phyloP scores from a whole-genome alignment of 2,888 invertebrate genomes.

The Tetheella fluctuosa region DNA sequence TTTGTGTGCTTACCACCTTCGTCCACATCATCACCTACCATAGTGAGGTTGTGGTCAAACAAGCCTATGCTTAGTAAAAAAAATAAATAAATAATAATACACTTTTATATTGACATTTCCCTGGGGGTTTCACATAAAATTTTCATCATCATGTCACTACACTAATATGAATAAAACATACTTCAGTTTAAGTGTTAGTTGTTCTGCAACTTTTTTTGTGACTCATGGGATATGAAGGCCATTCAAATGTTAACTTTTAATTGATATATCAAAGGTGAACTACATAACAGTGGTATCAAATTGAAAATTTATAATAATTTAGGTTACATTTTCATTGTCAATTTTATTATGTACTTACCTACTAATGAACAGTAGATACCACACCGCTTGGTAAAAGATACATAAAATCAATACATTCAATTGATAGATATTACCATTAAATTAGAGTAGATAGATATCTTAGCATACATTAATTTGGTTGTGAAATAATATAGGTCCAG shows the following conservation, averaged over 20 bases:
- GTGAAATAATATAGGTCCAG: too few relatives aligned
- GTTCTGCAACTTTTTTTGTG: conserved; percentile 12
- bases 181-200: neutral
- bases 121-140: neutral
- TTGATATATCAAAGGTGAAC: neutral
- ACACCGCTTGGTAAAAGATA: too few relatives aligned
- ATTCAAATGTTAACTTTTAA: conserved; percentile 10
- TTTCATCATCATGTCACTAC: neutral
- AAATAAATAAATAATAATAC: too few relatives aligned
- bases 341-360: neutral
- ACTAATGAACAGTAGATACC: too few relatives aligned
- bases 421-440: too few relatives aligned
- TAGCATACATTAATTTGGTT: neutral
- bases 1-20: too few relatives aligned
- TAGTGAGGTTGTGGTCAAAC: too few relatives aligned
- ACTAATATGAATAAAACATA: neutral
- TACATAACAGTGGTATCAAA: neutral
- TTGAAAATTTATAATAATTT: neutral
- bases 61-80: too few relatives aligned
- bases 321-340: neutral
- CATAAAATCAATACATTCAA: too few relatives aligned
- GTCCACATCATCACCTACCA: too few relatives aligned
- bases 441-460: too few relatives aligned
- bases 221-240: conserved; percentile 31
- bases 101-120: too few relatives aligned